These are phyloP conservation scores for Diglossa cyanea DNA, from an alignment of 2,797 vertebrate genomes.

Conservation along the genomic window DNA sequence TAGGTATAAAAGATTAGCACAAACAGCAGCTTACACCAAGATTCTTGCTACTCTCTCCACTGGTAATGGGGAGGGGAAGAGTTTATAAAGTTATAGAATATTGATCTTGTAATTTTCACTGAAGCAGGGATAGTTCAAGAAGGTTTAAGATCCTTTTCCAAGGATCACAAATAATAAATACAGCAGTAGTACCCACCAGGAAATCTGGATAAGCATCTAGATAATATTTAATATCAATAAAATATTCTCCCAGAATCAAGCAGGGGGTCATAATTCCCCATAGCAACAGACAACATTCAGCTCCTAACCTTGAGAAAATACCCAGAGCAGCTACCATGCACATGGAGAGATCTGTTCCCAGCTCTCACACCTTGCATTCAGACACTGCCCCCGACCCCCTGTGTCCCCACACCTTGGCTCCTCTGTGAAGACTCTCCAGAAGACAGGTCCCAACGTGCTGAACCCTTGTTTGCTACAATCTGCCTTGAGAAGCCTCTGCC, in stretches of 20 bases:
- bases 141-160: neutral
- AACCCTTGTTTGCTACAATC: neutral
- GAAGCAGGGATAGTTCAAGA: neutral
- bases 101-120: neutral
- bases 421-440: neutral
- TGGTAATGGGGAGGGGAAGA: neutral
- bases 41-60: neutral
- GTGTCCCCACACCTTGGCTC: neutral
- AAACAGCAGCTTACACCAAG: neutral
- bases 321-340: neutral
- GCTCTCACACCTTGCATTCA: neutral
- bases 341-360: neutral
- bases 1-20: neutral
- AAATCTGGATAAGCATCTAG: neutral
- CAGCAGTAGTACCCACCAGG: neutral
- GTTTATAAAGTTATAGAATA: neutral
- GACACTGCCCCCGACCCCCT: neutral
- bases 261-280: neutral
- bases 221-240: neutral
- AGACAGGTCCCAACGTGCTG: neutral
- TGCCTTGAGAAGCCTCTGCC: constrained; percentile 16
- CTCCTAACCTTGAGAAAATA: neutral
- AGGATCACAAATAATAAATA: neutral
- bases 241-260: neutral
- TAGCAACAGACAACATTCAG: neutral